Evolutionary conservation across 1,140 invertebrate species (phyloP), one percentile per base, ranked within the genome.

Genomic region (Lutraria rhynchaena): DNA sequence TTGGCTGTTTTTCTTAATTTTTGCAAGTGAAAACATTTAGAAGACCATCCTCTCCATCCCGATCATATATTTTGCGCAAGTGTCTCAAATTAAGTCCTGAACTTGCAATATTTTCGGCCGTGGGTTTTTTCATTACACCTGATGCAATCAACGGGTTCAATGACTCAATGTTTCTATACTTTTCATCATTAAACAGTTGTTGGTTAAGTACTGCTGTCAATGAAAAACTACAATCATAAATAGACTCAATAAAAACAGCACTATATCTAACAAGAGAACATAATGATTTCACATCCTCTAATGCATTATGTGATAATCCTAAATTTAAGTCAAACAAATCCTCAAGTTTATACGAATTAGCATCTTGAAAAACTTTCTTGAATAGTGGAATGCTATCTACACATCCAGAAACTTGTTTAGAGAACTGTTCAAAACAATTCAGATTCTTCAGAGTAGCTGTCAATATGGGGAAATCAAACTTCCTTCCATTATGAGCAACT

Each of bases 271-370:
- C 9, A 1, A 74, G 53, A 24, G 35, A 17, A 11, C 31, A 11
- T 3, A 74, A 27, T 13, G 53, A 22, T 33, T 19, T 22, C 4
- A 58, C 70, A 74, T 74, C 70, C 19, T 37, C 70, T 15, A 35
- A 29, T 46, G 70, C 70, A 58, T 74, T 51, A 27, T 74, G 53
- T 57, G 51, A n/a, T 19, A 37, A 58, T 58, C 9, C 29, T 58
- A 19, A 53, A 13, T 17, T 60, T 4, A 58, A 74, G 70, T 19
- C 35, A 17, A 46, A 51, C 9, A 74, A 29, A 44, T 74, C 53
- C 27, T 41, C 53, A n/a, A 58, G 70, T 46, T 74, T 74, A 31
- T 57, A 17, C 2, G 46, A 58, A 29, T 44, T 51, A 9, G 17
- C 37, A 19, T n/a, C n/a, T n/a, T 51, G 70, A 74, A 29, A 74